phyloP scores from a whole-genome alignment of 2,797 vertebrate genomes.

The Lacerta bilineata region DNA sequence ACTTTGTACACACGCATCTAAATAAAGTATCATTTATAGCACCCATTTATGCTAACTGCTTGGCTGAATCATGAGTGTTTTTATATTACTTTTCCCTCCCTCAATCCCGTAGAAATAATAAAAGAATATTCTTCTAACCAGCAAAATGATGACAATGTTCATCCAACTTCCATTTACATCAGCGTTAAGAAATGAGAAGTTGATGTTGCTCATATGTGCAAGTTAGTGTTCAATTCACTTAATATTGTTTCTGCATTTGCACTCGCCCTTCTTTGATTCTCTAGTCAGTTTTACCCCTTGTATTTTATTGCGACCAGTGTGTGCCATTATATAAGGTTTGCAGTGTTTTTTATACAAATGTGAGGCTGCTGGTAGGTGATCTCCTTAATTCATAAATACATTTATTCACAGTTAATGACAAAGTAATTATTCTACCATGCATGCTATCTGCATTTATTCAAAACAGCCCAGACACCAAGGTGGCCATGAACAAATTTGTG shows the following conservation, averaged over 20 bases:
- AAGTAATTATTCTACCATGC: background rate
- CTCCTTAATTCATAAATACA: constrained; percentile 22
- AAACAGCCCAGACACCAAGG: constrained; percentile 18
- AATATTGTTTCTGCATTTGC: background rate
- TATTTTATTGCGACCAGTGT: too few relatives aligned
- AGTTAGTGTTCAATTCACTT: background rate
- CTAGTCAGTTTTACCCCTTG: background rate
- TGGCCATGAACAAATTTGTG: background rate
- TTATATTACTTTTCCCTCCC: constrained; percentile 38
- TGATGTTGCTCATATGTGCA: background rate
- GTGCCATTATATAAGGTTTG: background rate
- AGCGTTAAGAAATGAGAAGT: constrained; percentile 41
- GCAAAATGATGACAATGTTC: background rate
- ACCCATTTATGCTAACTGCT: constrained; percentile 23
- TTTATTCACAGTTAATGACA: background rate
- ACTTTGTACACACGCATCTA: constrained; percentile 43
- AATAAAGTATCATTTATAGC: background rate
- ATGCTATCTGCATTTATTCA: background rate
- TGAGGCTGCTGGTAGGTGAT: background rate
- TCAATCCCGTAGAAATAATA: constrained; percentile 40
- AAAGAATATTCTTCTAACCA: constrained; percentile 34
- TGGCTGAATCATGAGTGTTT: constrained; percentile 50
- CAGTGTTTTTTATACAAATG: background rate
- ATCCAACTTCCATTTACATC: constrained; percentile 48
- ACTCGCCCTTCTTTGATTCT: background rate